These are phyloP conservation scores for Monomorium pharaonis DNA, from an alignment of 1,140 invertebrate genomes.

Conservation along the genomic window DNA sequence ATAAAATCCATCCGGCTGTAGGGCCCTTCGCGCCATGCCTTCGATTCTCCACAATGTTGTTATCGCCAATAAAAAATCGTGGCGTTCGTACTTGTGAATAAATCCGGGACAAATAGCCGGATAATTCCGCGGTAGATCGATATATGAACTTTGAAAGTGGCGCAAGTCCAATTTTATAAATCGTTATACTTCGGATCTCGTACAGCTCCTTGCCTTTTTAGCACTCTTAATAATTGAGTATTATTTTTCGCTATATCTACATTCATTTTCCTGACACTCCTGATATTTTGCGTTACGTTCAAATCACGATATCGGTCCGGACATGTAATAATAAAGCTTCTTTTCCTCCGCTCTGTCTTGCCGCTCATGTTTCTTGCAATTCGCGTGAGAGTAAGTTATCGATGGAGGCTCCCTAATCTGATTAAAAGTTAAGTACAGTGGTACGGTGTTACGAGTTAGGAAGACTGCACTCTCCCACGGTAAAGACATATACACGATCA, in stretches of 20 bases:
- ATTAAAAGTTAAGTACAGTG: conserved; percentile 47
- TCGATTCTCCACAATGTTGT: conserved; percentile 41
- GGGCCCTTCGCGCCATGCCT: conserved; percentile 31
- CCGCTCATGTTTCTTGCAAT: not conserved
- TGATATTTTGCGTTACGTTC: not conserved
- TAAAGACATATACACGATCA: conserved; percentile 9
- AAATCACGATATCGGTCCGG: not conserved
- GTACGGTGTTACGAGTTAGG: not conserved
- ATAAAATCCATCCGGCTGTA: conserved; percentile 57
- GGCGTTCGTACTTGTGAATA: conserved; percentile 18
- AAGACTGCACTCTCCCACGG: conserved; percentile 5
- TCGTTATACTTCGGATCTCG: not conserved
- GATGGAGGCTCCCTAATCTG: conserved; percentile 20
- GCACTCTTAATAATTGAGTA: not conserved
- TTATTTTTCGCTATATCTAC: not conserved
- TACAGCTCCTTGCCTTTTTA: not conserved
- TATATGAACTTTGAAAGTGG: conserved; percentile 25
- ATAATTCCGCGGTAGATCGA: conserved; percentile 22
- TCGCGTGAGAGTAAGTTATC: conserved; percentile 33
- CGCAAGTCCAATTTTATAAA: not conserved
- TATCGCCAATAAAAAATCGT: conserved; percentile 24
- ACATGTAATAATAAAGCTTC: not conserved
- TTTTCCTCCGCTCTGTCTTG: not conserved
- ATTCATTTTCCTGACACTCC: not conserved
- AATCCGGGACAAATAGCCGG: not conserved